Evolutionary conservation across 2,888 invertebrate species (phyloP), one percentile per base, ranked within the genome.

Genomic region (Nysson spinosus): DNA sequence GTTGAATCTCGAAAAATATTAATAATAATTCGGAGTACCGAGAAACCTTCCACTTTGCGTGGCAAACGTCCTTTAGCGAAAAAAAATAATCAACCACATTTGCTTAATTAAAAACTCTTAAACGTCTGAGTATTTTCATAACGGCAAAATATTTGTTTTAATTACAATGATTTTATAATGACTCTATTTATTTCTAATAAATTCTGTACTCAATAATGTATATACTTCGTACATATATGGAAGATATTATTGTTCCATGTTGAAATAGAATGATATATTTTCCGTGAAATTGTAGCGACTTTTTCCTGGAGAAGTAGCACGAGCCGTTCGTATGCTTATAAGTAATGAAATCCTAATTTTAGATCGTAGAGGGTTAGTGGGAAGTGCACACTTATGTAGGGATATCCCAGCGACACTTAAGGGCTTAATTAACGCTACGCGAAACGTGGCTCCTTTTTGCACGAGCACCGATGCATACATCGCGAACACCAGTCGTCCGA

Each of bases 371-470:
- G 47, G 44, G 42, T 37, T 56, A 54, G 39, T 16, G 49, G 39
- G 37, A 58, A 60, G 47, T 42, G 47, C 54, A 47, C 35, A 51
- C 60, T 56, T 49, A 28, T 32, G 57, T 14, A 56, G 43, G 46
- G 39, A 60, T 73, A 58, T 63, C 57, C 52, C 55, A 26, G 37
- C 51, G 57, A 64, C 66, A 65, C 66, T 72, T 65, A 63, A 63
- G 69, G 42, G 58, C 58, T 77, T 77, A 77, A 77, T 77, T 77
- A 77, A 70, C 63, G 60, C 56, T 52, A 43, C 61, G 70, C 47
- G 50, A 62, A 77, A 66, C 63, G 60, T 46, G 61, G 46, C 42
- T 55, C 65, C 55, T 72, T 77, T 77, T 72, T 75, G 60, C 63
- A 49, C 56, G 32, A 43, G 60, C 63, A 60, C 56, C 58, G 50